Conservation (phyloP, 1,140 invertebrate species). For the Drosophila quadrilineata region DNA sequence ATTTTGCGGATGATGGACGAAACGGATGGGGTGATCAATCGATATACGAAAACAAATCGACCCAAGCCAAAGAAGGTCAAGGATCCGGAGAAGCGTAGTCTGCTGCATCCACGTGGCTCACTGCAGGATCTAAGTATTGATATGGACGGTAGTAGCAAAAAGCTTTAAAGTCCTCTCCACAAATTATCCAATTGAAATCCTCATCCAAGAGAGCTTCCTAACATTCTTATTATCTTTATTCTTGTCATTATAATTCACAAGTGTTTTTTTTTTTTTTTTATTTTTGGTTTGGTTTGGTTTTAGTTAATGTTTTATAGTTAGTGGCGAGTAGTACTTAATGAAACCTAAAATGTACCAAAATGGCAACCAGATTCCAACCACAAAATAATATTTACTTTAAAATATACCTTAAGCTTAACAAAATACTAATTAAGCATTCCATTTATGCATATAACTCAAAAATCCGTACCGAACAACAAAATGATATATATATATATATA, state of each 20-base stretch:
- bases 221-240: slow-evolving; percentile 16
- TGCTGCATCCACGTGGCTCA: slow-evolving; percentile 81
- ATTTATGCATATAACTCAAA: slow-evolving; percentile 38
- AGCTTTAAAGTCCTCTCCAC: slow-evolving; percentile 69
- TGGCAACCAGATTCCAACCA: slow-evolving; percentile 38
- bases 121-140: slow-evolving; percentile 82
- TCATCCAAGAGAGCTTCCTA: slow-evolving; percentile 5
- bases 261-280: slow-evolving; percentile 1
- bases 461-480: slow-evolving; percentile 9
- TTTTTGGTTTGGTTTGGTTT: slow-evolving; percentile 43
- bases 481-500: too few relatives aligned
- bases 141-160: slow-evolving; percentile 76
- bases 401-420: slow-evolving; percentile 51
- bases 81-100: slow-evolving; percentile 83
- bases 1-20: slow-evolving; percentile 98
- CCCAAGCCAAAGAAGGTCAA: slow-evolving; percentile 82
- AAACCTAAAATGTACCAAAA: slow-evolving; percentile 1
- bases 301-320: slow-evolving; percentile 61
- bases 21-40: slow-evolving; percentile 91
- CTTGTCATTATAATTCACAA: background rate
- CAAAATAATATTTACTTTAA: too few relatives aligned
- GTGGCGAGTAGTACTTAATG: slow-evolving; percentile 71
- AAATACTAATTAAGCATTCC: slow-evolving; percentile 61
- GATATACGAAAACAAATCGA: slow-evolving; percentile 84
- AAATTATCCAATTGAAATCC: background rate